Evolutionary conservation across 2,797 vertebrate genomes (phyloP), one percentile per base, ranked within the genome.

Genomic region (Loris lydekkerianus): DNA sequence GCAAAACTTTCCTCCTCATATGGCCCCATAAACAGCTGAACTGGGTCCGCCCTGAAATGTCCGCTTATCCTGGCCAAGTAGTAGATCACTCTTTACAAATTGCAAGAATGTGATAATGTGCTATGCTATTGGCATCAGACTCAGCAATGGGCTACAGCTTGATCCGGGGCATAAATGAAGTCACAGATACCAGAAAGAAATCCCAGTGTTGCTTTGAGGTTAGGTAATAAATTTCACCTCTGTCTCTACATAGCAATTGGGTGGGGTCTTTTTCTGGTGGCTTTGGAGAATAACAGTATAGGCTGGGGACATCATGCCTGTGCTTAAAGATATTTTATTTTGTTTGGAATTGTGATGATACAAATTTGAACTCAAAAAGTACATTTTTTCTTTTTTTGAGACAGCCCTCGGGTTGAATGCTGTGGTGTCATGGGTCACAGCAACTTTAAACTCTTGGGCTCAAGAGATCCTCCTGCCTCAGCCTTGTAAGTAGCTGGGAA

Each of bases 1-100:
- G 46, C 56, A 34, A 90, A 61, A 77, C 0, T 27, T 3, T 17
- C 25, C 9, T 37, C 70, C 34, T 70, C 17, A 1, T 10, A 11
- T 2, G 61, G 27, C 77, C 11, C n/a, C n/a, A 34, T 10, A 14
- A 20, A 15, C 37, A 0, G 0, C 23, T 10, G 43, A 60, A 14
- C 49, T 49, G 31, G n/a, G 63, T 70, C 82, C 18, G 5, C 63
- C 37, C 82, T 43, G 46, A 90, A 86, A 67, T 90, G 82, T 72
- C 56, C 70, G 53, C 70, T 83, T 14, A 60, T 72, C 93, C 53
- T 77, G 76, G 25, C 10, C 21, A 65, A 49, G 49, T 93, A 86
- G 78, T 37, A 65, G 43, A 76, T 29, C 9, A 9, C 34, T 58
- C 0, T 49, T 86, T 63, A 63, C 56, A 40, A 29, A 29, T 1